Base-by-base conservation (phyloP, 2,113 vertebrate species). In the Chloebia gouldiae region DNA sequence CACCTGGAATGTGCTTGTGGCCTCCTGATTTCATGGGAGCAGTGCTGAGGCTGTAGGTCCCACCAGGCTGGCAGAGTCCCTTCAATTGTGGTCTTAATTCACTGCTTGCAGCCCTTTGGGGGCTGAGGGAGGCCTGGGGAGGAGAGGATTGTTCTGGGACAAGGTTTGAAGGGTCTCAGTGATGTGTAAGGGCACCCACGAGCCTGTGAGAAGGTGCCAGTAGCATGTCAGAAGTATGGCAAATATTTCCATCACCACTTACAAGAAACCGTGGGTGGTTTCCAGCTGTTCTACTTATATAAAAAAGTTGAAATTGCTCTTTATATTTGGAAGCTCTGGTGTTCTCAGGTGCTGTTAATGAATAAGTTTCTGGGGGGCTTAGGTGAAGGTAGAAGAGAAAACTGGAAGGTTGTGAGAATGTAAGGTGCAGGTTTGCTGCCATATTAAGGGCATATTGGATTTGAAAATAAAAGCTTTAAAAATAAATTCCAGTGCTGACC, bases 1-100 rank as follows among this genome's bases (percentile, higher is more conserved):
- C 11, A 12, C 11, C 54, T 33, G 31, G 16, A 28, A 39, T 0
- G 1, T 33, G 60, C 31, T 31, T 1, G 0, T 68, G 64, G 28
- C 12, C 44, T 63, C 35, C 25, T 30, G 10, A 8, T 17, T 22
- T 12, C 42, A 6, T 0, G 1, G 27, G 28, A 78, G 49, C 28
- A 11, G 37, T 19, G 50, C 54, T 65, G 42, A 77, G 76, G 54
- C 37, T 72, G 59, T 19, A 73, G 11, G 59, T 63, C 10, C 19
- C 23, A 8, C 27, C 68, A 57, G 86, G 63, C 79, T 28, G 1
- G 0, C 30, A 13, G 35, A 30, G 24, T 49, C 77, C 65, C 31
- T 44, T 73, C 80, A 53, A 39, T 37, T 83, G 35, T 37, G 27
- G 11, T 45, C 60, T 33, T 39, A 13, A 16, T 44, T 70, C 2